Conservation (phyloP, 2,888 invertebrate species). For the Camptogramma bilineatum region DNA sequence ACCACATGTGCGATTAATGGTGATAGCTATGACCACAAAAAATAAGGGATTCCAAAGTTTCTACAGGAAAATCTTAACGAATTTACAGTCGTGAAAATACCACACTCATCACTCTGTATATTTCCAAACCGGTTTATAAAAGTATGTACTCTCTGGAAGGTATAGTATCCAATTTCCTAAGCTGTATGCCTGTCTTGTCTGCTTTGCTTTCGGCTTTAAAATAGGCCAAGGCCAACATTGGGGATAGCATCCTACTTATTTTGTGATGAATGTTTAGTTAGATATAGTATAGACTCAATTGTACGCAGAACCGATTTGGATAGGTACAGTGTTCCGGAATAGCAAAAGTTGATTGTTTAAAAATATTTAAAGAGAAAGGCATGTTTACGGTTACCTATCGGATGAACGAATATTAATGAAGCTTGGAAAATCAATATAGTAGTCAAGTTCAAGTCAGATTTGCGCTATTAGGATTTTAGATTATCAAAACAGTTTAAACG, state of each 20-base stretch:
- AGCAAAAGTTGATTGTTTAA: neutral
- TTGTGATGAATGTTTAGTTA: neutral
- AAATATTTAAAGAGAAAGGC: neutral
- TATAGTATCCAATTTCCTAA: constrained; percentile 18
- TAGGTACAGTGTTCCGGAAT: no score
- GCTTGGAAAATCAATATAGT: no score
- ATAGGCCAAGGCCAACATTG: constrained; percentile 22
- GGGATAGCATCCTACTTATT: constrained; percentile 8
- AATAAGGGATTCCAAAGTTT: neutral
- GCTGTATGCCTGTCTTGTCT: constrained; percentile 15
- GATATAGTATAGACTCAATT: neutral
- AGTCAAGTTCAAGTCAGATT: no score
- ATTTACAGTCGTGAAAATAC: neutral
- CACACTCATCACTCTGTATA: neutral
- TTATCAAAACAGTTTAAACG: neutral
- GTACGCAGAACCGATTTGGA: no score
- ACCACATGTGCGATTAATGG: no score
- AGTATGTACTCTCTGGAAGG: neutral
- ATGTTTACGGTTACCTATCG: no score
- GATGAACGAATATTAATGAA: no score
- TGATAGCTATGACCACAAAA: neutral
- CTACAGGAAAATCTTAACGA: neutral
- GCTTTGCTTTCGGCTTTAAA: neutral
- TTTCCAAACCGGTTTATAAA: neutral
- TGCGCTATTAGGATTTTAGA: neutral